phyloP scores from a whole-genome alignment of 2,797 vertebrate genomes.

The Martes flavigula region DNA sequence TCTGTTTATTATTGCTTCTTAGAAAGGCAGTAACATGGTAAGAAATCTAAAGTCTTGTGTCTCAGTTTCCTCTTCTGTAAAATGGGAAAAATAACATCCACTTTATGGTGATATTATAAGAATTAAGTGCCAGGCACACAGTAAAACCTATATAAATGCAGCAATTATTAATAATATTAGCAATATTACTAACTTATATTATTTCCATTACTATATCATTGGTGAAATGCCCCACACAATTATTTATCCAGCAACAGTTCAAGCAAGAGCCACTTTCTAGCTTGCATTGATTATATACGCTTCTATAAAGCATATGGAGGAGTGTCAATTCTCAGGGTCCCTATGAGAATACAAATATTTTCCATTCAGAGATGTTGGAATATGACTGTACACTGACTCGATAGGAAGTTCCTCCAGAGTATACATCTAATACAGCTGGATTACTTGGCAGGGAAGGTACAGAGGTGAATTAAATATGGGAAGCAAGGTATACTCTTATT shows the following conservation, averaged over 20 bases:
- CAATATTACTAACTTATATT: not conserved
- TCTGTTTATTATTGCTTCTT: not conserved
- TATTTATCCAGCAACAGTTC: not conserved
- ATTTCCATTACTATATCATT: slow-evolving; percentile 23
- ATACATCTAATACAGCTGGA: not conserved
- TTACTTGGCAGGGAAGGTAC: not conserved
- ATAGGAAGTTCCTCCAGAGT: not conserved
- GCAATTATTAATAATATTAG: not conserved
- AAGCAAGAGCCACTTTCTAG: slow-evolving; percentile 5
- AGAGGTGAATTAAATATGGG: slow-evolving; percentile 19
- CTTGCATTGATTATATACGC: not conserved
- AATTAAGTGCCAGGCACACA: not conserved
- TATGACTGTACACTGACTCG: not conserved
- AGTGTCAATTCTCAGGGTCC: not conserved
- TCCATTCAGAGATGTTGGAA: slow-evolving; percentile 34
- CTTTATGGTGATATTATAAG: not conserved
- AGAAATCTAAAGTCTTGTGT: not conserved
- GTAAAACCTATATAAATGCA: not conserved
- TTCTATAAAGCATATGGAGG: not conserved
- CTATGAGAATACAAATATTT: slow-evolving; percentile 46
- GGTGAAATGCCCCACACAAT: not conserved
- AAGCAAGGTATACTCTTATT: slow-evolving; percentile 31
- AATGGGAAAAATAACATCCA: not conserved
- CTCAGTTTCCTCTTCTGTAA: not conserved
- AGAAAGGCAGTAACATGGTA: not conserved